Percentiles rank a stretch among this genome's conserved stretches.
Conservation (phyloP, 2,888 invertebrate species). For the Spilosoma lubricipeda region DNA sequence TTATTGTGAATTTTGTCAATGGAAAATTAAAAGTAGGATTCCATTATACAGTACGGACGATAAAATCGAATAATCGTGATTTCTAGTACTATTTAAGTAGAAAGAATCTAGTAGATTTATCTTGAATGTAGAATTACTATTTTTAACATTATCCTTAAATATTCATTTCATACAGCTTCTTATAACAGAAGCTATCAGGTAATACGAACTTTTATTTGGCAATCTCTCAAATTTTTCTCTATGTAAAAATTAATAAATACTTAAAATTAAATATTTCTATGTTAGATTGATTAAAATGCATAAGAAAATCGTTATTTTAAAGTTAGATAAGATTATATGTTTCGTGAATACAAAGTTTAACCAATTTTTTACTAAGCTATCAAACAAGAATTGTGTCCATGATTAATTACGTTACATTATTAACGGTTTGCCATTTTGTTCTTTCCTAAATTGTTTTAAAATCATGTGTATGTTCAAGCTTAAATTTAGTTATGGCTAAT, state of each 20-base stretch:
- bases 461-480: slow-evolving; percentile 21
- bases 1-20: neutral
- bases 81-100: neutral
- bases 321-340: neutral
- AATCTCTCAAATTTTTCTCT: neutral
- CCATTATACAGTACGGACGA: neutral
- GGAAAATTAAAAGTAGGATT: neutral
- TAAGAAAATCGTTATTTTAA: neutral
- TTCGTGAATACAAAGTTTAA: neutral
- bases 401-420: slow-evolving; percentile 21
- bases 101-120: neutral
- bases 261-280: neutral
- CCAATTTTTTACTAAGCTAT: slow-evolving; percentile 6
- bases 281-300: neutral
- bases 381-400: slow-evolving; percentile 14
- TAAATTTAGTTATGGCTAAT: neutral
- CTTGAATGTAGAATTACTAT: neutral
- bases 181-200: too few species aligned
- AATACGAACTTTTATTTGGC: too few species aligned
- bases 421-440: slow-evolving; percentile 32
- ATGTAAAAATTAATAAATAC: neutral
- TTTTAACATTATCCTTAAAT: neutral
- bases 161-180: neutral
- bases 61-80: neutral
- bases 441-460: neutral